A percentile compares a stretch with the other conserved stretches of the same genome.
These are phyloP conservation scores for Ips typographus DNA, from an alignment of 1,140 invertebrate genomes.

Conservation along the genomic window DNA sequence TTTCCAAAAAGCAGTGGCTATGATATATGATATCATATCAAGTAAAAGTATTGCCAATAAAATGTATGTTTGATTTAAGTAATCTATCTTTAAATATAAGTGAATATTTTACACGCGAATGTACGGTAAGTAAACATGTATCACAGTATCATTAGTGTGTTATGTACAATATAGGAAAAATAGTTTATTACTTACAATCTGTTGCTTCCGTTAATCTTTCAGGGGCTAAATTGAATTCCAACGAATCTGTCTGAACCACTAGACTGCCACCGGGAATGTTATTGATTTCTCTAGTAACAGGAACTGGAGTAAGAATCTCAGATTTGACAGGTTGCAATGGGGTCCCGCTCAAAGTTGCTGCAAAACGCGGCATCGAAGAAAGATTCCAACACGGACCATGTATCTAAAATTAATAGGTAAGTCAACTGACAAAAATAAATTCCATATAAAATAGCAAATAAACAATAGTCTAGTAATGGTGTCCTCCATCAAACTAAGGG, in stretches of 20 bases:
- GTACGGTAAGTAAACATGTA: too few species aligned
- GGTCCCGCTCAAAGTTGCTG: slow-evolving; percentile 71
- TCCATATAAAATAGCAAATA: background rate
- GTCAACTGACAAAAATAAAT: background rate
- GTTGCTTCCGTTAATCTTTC: slow-evolving; percentile 63
- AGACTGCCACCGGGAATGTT: background rate
- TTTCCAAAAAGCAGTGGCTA: too few species aligned
- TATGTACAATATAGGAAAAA: background rate
- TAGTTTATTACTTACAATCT: slow-evolving; percentile 59
- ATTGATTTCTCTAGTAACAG: slow-evolving; percentile 5
- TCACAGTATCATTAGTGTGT: too few species aligned
- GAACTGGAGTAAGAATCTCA: slow-evolving; percentile 40
- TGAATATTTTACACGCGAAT: too few species aligned
- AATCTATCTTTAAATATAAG: too few species aligned
- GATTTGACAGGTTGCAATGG: slow-evolving; percentile 75
- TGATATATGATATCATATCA: too few species aligned
- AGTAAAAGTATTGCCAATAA: too few species aligned
- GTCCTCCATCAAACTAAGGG: too few species aligned
- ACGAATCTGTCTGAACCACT: slow-evolving; percentile 62
- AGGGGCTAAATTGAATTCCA: slow-evolving; percentile 58
- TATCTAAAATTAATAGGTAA: slow-evolving; percentile 57
- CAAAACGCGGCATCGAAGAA: slow-evolving; percentile 73
- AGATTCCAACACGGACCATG: slow-evolving; percentile 76
- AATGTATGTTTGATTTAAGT: too few species aligned
- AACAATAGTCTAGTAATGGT: too few species aligned